Evolutionary conservation across 2,113 vertebrate genomes (phyloP).

Genomic region (Cyanoramphus novaezelandiae): DNA sequence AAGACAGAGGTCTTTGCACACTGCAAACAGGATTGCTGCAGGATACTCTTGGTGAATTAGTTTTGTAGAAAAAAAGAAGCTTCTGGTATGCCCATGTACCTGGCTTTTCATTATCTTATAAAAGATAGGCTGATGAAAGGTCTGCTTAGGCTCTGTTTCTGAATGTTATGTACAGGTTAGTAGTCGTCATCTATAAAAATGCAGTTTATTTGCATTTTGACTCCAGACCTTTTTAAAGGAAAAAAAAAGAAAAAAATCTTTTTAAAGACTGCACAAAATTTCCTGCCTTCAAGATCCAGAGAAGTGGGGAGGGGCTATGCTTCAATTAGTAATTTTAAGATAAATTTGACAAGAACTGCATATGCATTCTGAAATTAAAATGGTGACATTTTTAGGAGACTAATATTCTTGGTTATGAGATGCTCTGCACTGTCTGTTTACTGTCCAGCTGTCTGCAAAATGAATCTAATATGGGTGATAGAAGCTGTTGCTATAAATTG

Average conservation of each 20-base stretch:
- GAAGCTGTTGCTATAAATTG: background rate
- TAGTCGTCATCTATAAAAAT: background rate
- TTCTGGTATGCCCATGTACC: fast-evolving
- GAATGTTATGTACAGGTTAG: background rate
- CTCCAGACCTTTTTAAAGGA: background rate
- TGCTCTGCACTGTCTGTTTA: background rate
- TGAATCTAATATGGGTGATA: background rate
- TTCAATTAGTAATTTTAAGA: background rate
- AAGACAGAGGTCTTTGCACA: background rate
- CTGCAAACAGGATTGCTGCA: background rate
- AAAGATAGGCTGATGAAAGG: background rate
- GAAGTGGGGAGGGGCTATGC: background rate
- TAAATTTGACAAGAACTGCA: background rate
- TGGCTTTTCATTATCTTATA: background rate
- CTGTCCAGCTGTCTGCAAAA: background rate
- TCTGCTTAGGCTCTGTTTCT: background rate
- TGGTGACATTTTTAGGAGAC: background rate
- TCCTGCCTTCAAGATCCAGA: background rate
- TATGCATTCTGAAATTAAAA: background rate
- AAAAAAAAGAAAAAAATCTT: background rate
- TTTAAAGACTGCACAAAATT: background rate
- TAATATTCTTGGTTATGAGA: background rate
- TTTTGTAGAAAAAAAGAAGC: background rate
- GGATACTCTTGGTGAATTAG: background rate
- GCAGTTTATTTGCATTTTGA: background rate